These are phyloP conservation scores for Rhizomys pruinosus DNA, from an alignment of 2,113 vertebrate genomes.

Conservation along the genomic window DNA sequence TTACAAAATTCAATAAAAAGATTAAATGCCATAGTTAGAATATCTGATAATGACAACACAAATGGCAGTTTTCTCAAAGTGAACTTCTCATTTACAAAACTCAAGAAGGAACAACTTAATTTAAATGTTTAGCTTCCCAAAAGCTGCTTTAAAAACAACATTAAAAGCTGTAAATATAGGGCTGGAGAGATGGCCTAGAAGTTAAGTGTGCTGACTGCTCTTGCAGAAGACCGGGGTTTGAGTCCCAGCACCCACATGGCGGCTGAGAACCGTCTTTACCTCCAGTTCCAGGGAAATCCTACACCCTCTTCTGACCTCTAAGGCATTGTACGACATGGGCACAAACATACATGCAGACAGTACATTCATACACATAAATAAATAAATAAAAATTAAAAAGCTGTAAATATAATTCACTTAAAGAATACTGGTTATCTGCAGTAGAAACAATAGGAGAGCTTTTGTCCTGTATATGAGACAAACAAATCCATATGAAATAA, in stretches of 20 bases:
- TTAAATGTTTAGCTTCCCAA: neutral
- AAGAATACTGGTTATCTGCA: neutral
- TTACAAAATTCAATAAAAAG: no score
- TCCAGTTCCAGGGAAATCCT: no score
- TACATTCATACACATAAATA: no score
- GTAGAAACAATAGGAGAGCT: neutral
- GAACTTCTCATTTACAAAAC: neutral
- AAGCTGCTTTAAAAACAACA: neutral
- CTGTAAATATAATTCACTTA: neutral
- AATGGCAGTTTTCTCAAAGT: neutral
- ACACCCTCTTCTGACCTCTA: no score
- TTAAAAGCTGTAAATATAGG: neutral
- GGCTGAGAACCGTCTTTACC: no score
- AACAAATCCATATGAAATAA: neutral
- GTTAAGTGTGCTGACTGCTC: no score
- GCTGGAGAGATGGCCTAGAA: no score
- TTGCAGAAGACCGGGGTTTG: no score
- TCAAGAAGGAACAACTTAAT: neutral
- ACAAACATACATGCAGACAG: no score
- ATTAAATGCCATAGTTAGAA: neutral
- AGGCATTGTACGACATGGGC: no score
- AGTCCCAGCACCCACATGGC: no score
- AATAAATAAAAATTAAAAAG: no score
- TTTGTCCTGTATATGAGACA: neutral
- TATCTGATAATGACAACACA: neutral